These are phyloP conservation scores for Enteromius fasciolatus DNA, from an alignment of 2,797 vertebrate genomes.

Conservation along the genomic window DNA sequence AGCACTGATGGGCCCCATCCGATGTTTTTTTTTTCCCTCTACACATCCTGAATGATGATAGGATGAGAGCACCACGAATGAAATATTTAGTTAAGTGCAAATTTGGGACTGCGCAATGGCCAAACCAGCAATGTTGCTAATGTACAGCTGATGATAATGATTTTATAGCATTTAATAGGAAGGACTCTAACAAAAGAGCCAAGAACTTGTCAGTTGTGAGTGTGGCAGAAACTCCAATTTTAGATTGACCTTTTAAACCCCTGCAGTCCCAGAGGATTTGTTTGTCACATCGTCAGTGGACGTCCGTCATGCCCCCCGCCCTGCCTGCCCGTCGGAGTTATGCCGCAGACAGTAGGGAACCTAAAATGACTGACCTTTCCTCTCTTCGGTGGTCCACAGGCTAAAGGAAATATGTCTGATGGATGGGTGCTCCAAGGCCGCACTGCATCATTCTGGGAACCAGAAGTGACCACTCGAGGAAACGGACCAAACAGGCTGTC, in stretches of 20 bases:
- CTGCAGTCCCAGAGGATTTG: not conserved
- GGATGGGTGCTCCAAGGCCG: not conserved
- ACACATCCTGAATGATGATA: not conserved
- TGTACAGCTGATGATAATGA: conserved; percentile 17
- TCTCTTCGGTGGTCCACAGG: not conserved
- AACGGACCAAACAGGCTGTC: not conserved
- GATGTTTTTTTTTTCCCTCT: not conserved
- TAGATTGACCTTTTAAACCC: conserved; percentile 1
- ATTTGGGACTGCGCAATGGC: conserved; percentile 17
- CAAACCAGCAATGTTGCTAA: not conserved
- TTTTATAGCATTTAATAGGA: conserved; percentile 19
- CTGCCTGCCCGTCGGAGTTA: not conserved
- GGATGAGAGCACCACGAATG: conserved; percentile 11
- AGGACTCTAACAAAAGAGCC: conserved; percentile 24
- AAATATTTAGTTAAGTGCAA: not conserved
- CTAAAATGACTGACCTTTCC: not conserved
- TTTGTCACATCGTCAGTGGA: not conserved
- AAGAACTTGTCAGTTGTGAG: not conserved
- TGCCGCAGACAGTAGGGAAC: not conserved
- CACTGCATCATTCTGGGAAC: not conserved
- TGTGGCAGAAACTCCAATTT: conserved; percentile 16
- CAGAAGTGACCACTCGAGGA: not conserved
- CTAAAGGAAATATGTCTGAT: not conserved
- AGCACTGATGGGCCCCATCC: not conserved
- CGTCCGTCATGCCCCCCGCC: not conserved